Evolutionary conservation across 2,797 vertebrate genomes (phyloP).

Genomic region (Gymnoscopelus braueri): DNA sequence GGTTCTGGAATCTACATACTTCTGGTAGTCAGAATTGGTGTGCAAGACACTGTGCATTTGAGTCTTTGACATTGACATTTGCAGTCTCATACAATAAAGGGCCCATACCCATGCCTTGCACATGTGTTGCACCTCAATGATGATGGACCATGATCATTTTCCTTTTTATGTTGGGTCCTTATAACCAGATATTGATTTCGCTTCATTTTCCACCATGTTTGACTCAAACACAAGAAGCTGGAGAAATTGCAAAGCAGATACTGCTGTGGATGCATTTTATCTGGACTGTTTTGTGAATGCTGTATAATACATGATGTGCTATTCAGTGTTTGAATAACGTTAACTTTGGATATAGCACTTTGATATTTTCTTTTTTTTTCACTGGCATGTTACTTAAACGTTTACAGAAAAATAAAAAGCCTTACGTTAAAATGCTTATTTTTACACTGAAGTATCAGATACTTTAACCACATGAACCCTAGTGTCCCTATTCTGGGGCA

Average conservation of each 20-base stretch:
- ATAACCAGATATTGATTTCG: slow-evolving; percentile 27
- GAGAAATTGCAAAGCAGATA: slow-evolving; percentile 40
- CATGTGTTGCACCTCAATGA: slow-evolving; percentile 34
- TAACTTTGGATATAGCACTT: slow-evolving; percentile 39
- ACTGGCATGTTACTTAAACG: slow-evolving; percentile 51
- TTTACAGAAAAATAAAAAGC: slow-evolving; percentile 75
- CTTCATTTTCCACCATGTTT: slow-evolving; percentile 38
- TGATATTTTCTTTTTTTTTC: slow-evolving; percentile 45
- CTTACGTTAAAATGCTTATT: slow-evolving; percentile 54
- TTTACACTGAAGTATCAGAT: slow-evolving; percentile 3
- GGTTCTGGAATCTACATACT: slow-evolving; percentile 48
- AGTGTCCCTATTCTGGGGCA: too few relatives aligned
- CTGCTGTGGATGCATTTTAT: slow-evolving; percentile 47
- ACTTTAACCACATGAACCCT: too few relatives aligned
- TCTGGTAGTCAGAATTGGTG: too few relatives aligned
- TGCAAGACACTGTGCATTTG: too few relatives aligned
- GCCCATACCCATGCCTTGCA: slow-evolving; percentile 40
- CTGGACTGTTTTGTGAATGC: slow-evolving; percentile 40
- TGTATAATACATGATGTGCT: slow-evolving; percentile 6
- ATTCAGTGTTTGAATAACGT: slow-evolving; percentile 24
- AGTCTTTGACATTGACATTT: slow-evolving; percentile 25
- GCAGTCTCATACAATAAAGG: slow-evolving; percentile 22
- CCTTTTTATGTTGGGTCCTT: slow-evolving; percentile 29
- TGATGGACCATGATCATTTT: slow-evolving; percentile 35
- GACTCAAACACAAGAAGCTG: slow-evolving; percentile 38